phyloP scores from a whole-genome alignment of 2,113 vertebrate genomes.

The Gavialis gangeticus region DNA sequence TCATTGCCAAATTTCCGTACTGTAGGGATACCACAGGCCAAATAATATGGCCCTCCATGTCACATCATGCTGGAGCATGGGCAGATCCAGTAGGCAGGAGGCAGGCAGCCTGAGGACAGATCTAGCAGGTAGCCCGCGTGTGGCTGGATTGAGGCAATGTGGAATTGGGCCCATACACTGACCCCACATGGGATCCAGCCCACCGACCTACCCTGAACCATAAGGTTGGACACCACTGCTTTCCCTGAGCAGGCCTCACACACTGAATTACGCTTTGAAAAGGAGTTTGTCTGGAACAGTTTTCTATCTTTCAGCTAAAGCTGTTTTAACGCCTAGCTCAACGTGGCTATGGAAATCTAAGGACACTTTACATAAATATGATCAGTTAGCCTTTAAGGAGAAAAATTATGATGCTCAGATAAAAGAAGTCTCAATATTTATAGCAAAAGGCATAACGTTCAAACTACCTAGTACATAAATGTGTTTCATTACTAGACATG shows the following conservation, averaged over 20 bases:
- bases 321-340: neutral
- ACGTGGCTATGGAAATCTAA: neutral
- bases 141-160: too few relatives aligned
- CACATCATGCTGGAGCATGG: too few relatives aligned
- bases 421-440: neutral
- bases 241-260: constrained; percentile 55
- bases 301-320: neutral
- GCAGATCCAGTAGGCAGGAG: too few relatives aligned
- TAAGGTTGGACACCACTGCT: constrained; percentile 19
- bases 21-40: too few relatives aligned
- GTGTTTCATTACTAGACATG: neutral
- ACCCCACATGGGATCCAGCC: too few relatives aligned
- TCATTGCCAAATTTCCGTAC: too few relatives aligned
- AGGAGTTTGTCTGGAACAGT: neutral
- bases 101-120: too few relatives aligned
- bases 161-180: too few relatives aligned
- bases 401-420: neutral
- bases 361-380: neutral
- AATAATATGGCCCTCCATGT: too few relatives aligned
- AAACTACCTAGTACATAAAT: neutral
- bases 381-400: constrained; percentile 1
- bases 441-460: neutral
- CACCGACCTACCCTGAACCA: neutral
- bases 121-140: too few relatives aligned
- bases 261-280: neutral